phyloP scores from a whole-genome alignment of 1,140 invertebrate genomes.

The Hylyphantes graminicola region DNA sequence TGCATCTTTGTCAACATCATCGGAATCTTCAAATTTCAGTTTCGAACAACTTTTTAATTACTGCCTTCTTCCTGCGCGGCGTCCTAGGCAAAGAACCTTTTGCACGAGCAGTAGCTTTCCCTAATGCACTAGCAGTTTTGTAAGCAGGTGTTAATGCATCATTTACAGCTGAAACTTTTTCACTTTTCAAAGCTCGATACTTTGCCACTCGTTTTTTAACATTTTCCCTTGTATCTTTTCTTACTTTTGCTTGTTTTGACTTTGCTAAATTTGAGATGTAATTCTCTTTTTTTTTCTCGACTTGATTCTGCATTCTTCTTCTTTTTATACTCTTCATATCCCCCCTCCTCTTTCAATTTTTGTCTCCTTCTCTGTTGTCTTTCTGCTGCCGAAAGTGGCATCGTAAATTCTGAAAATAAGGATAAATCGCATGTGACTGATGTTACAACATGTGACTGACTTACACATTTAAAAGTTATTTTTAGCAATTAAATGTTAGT shows the following conservation, averaged over 20 bases:
- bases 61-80: background rate
- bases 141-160: slow-evolving; percentile 11
- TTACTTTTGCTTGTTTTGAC: slow-evolving; percentile 9
- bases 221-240: slow-evolving; percentile 10
- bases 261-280: background rate
- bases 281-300: background rate
- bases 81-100: slow-evolving; percentile 22
- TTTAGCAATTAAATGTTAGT: no score
- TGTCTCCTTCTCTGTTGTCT: slow-evolving; percentile 14
- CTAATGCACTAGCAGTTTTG: slow-evolving; percentile 11
- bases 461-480: no score
- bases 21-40: no score
- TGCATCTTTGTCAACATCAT: no score
- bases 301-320: background rate
- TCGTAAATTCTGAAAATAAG: no score
- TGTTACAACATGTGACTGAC: no score
- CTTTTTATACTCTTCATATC: slow-evolving; percentile 28
- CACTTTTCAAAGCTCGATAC: slow-evolving; percentile 18
- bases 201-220: slow-evolving; percentile 6
- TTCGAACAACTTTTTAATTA: slow-evolving; percentile 6
- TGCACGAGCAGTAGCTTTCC: slow-evolving; percentile 21
- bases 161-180: slow-evolving; percentile 4
- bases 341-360: slow-evolving; percentile 29
- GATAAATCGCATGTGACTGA: no score
- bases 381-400: no score